Base-by-base conservation (phyloP, 2,888 invertebrate species). In the Bedellia somnulentella region DNA sequence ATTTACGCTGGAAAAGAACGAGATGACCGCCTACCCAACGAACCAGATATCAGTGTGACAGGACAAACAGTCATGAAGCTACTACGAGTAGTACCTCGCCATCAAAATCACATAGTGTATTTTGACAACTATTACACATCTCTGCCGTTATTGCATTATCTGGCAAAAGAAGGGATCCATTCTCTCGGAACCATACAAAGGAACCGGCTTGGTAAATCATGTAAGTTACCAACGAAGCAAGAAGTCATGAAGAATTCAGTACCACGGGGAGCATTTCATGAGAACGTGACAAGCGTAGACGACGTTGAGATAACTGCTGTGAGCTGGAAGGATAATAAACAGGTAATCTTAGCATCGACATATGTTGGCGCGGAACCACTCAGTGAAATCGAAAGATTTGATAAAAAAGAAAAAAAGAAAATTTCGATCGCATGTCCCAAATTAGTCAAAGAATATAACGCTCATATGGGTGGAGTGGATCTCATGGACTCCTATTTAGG, bases 401-500 rank as follows among this genome's bases (percentile, higher is more conserved):
- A 50, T 40, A 51, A 32, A 39, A 31, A 16, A 38, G 45, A 18
- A 42, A 51, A 52, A 41, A 37, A 15, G 38, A 47, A 40, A 41
- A 43, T 44, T 42, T 33, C 47, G 38, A 47, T 57, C 39, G 35
- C 44, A 39, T 55, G 52, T 40, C 53, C 54, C 30, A 40, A 45
- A 37, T 45, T 52, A 41, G 39, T 53, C 33, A 40, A 45, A 39
- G 43, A 48, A 11, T 55, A 57, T 36, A 55, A 53, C 44, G 45
- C 41, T 33, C 49, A 53, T 34, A 56, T 54, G 53, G 52, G 48
- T 27, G 51, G 49, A 37, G 52, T 51, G 21, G 53, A 55, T 28
- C 44, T 52, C 27, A 43, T 49, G 43, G 50, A 57, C 41, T 48
- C 44, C 31, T 47, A 44, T 45, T 39, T 50, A 36, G 47, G 47